Base-by-base conservation (phyloP, 2,888 invertebrate species). In the Leucozona laternaria region DNA sequence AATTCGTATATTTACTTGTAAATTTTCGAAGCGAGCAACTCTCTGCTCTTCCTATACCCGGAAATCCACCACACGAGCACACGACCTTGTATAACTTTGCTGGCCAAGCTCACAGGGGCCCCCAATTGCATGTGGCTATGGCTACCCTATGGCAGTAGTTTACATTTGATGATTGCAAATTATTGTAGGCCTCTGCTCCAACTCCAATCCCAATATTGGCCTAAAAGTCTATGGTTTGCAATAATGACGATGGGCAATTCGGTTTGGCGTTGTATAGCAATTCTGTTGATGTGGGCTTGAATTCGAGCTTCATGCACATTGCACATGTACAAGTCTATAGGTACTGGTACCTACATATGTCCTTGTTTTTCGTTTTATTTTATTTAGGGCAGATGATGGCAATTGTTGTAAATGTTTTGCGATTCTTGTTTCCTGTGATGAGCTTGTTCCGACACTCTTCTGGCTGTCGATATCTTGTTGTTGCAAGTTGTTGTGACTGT, bases 81-180 rank as follows among this genome's bases (percentile, higher is more conserved):
- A 66, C 50, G 20, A 37, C 68, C 50, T 68, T 45, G 40, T 34
- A 57, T 17, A 57, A 7, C n/a, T 20, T 37, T 60, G 60, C 15
- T 55, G 71, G 50, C 48, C n/a, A 34, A 57, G 64, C 40, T 45
- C 66, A 8, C 8, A 71, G 84, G 71, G 62, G n/a, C 8, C 48
- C 8, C 48, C 76, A 77, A 76, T 76, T 66, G 53, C 73, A 73
- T 58, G 50, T 80, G 76, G 48, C 34, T 57, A 45, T 4, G 57
- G 71, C 66, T 58, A 73, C 53, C 22, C 80, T 62, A 81, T 68
- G 62, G 70, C 78, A 70, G 73, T 73, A 73, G 85, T 85, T 85
- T 73, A 81, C 81, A 77, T 81, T 73, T 73, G 77, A 78, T 85
- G 85, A 77, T 81, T 73, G 85, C 81, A 70, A 81, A 81, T 81